A percentile compares a stretch with the other conserved stretches of the same genome.
These are phyloP conservation scores for Andrena praecox DNA, from an alignment of 2,888 invertebrate species.

Conservation along the genomic window DNA sequence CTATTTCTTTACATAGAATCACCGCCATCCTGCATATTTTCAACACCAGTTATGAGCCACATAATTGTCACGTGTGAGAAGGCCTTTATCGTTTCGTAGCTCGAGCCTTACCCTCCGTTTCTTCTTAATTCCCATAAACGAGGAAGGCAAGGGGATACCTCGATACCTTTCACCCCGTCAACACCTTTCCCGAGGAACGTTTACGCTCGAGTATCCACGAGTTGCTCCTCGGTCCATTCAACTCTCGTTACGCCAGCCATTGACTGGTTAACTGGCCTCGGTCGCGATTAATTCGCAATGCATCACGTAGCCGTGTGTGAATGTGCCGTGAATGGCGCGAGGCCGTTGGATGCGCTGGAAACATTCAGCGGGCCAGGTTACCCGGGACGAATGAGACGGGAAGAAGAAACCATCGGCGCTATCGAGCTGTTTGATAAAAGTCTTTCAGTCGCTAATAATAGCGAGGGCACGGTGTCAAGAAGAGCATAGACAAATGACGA, in stretches of 20 bases:
- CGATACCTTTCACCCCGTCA: constrained; percentile 22
- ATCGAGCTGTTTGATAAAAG: constrained; percentile 25
- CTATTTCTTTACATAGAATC: too few species aligned
- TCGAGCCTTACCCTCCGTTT: background rate
- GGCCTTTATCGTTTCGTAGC: background rate
- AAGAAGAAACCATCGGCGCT: background rate
- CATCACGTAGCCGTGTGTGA: constrained; percentile 38
- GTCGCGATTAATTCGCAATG: constrained; percentile 52
- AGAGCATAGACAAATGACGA: constrained; percentile 26
- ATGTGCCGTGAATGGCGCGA: constrained; percentile 35
- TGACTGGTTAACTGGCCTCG: constrained; percentile 60
- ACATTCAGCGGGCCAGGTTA: constrained; percentile 11
- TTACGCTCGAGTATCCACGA: constrained; percentile 22
- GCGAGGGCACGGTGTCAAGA: constrained; percentile 19
- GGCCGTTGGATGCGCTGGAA: constrained; percentile 19
- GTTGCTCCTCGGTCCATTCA: constrained; percentile 52
- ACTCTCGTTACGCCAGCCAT: constrained; percentile 65
- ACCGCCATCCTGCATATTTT: too few species aligned
- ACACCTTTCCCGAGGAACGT: constrained; percentile 32
- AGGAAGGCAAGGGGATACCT: constrained; percentile 18
- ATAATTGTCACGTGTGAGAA: too few species aligned
- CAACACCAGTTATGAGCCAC: too few species aligned
- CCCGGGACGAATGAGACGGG: constrained; percentile 1
- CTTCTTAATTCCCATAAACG: constrained; percentile 20
- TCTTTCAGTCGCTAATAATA: constrained; percentile 13